These are phyloP conservation scores for Gonioctena quinquepunctata DNA, from an alignment of 1,140 invertebrate genomes.

Conservation along the genomic window DNA sequence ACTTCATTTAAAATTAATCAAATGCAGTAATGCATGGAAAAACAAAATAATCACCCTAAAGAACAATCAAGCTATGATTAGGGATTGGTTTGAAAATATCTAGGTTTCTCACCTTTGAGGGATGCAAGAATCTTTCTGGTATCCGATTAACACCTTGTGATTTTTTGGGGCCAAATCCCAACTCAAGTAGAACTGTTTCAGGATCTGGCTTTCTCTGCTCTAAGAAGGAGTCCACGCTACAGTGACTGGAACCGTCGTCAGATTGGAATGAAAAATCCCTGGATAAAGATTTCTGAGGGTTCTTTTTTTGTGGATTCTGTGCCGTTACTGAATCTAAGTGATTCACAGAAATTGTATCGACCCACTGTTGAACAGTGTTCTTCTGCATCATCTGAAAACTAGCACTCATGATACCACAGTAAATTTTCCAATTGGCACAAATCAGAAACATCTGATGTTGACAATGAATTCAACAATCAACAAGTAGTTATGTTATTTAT, in stretches of 20 bases:
- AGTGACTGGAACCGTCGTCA: conserved; percentile 68
- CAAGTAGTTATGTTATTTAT: conserved; percentile 9
- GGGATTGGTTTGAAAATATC: too few species aligned
- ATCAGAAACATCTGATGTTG: background rate
- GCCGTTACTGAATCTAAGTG: background rate
- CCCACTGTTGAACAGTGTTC: conserved; percentile 36
- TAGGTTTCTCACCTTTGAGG: conserved; percentile 50
- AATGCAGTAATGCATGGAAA: too few species aligned
- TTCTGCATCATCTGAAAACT: conserved; percentile 29
- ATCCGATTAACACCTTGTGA: conserved; percentile 65
- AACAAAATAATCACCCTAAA: too few species aligned
- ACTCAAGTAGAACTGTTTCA: conserved; percentile 70
- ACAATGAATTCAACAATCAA: conserved; percentile 9
- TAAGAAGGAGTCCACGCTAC: conserved; percentile 74
- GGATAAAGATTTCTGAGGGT: conserved; percentile 41
- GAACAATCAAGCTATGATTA: too few species aligned
- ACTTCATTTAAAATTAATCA: too few species aligned
- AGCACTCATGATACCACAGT: too few species aligned
- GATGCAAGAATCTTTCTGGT: conserved; percentile 62
- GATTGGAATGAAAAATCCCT: conserved; percentile 69
- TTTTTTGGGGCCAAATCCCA: conserved; percentile 70
- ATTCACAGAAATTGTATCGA: conserved; percentile 26
- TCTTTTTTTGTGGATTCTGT: background rate
- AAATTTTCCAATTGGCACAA: too few species aligned
- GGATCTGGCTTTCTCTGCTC: conserved; percentile 75